Evolutionary conservation across 2,113 vertebrate species (phyloP).

Genomic region (Onychostoma macrolepis): DNA sequence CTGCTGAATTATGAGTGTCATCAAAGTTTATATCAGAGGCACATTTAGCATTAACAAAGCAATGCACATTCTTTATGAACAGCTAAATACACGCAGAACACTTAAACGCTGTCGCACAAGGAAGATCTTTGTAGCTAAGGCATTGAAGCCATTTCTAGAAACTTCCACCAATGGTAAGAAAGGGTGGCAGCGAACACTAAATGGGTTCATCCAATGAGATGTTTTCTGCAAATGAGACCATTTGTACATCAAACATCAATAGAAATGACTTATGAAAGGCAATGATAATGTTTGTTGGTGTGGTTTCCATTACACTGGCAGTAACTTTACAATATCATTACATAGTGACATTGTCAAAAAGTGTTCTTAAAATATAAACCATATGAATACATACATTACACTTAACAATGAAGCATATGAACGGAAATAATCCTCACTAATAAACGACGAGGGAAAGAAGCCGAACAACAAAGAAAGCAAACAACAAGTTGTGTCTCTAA

Average conservation of each 20-base stretch:
- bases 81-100: not conserved
- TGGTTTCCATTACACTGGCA: not conserved
- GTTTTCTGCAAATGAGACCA: not conserved
- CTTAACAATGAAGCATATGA: not conserved
- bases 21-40: conserved; percentile 19
- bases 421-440: not conserved
- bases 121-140: not conserved
- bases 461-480: not conserved
- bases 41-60: conserved; percentile 31
- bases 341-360: not conserved
- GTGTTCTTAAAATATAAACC: not conserved
- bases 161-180: not conserved
- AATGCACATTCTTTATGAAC: conserved; percentile 33
- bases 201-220: not conserved
- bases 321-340: not conserved
- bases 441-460: not conserved
- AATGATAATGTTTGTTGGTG: not conserved
- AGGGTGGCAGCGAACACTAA: not conserved
- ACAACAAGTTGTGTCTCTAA: not conserved
- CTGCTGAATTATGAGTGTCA: not conserved
- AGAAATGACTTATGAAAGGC: not conserved
- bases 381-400: not conserved
- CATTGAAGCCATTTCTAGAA: not conserved
- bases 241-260: not conserved
- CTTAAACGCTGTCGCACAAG: not conserved